A percentile compares a stretch with the other conserved stretches of the same genome.
Conservation (phyloP, 2,888 invertebrate genomes). For the Crocallis elinguaria region DNA sequence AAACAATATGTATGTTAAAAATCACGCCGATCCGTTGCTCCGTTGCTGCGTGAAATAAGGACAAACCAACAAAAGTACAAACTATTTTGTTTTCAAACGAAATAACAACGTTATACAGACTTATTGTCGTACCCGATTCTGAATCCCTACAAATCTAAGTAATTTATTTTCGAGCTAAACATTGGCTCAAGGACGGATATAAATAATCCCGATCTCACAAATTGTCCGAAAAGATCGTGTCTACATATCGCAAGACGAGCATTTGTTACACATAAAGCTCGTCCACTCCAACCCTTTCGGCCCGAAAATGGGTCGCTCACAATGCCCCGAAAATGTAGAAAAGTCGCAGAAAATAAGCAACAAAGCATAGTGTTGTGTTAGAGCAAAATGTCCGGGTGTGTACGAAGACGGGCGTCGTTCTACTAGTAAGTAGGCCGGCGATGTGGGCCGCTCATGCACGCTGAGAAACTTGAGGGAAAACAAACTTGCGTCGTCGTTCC, state of each 20-base stretch:
- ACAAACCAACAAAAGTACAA: too few species aligned
- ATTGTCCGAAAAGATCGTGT: conserved; percentile 34
- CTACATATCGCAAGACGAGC: conserved; percentile 26
- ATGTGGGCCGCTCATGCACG: conserved; percentile 34
- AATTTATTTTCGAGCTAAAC: conserved; percentile 16
- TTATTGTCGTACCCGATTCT: conserved; percentile 10
- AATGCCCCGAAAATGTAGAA: conserved; percentile 52
- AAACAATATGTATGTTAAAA: too few species aligned
- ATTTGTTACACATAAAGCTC: conserved; percentile 32
- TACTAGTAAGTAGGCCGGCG: conserved; percentile 37
- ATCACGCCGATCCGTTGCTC: too few species aligned
- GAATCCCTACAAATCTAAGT: conserved; percentile 10
- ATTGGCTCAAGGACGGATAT: conserved; percentile 13
- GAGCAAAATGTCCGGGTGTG: conserved; percentile 25
- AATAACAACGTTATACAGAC: conserved; percentile 6
- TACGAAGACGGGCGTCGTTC: conserved; percentile 28
- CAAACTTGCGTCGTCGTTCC: conserved; percentile 17
- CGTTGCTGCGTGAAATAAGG: too few species aligned
- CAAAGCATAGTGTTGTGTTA: conserved; percentile 52
- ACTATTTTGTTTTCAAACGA: not conserved
- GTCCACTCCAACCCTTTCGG: conserved; percentile 47
- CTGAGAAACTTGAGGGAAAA: conserved; percentile 34
- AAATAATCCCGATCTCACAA: conserved; percentile 34
- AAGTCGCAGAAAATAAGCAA: conserved; percentile 47
- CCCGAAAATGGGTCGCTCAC: conserved; percentile 55